Conservation (phyloP, 2,113 vertebrate genomes). For the Oreochromis niloticus region DNA sequence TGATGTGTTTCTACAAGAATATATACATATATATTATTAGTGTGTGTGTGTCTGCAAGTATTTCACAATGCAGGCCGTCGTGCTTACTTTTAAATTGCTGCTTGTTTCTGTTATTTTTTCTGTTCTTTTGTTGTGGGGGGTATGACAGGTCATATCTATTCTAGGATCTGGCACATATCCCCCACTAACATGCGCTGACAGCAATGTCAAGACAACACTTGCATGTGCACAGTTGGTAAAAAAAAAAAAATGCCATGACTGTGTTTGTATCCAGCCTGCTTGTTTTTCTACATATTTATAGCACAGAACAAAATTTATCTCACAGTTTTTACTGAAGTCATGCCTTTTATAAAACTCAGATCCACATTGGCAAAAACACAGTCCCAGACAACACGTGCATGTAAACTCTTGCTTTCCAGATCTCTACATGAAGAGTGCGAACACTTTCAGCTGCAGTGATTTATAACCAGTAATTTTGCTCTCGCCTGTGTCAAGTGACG, state of each 20-base stretch:
- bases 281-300: constrained; percentile 4
- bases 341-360: not conserved
- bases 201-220: not conserved
- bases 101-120: not conserved
- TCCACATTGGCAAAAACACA: not conserved
- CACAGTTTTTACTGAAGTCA: not conserved
- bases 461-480: not conserved
- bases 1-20: not conserved
- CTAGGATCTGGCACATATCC: not conserved
- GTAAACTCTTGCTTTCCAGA: not conserved
- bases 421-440: not conserved
- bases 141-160: constrained; percentile 32
- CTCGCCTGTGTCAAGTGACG: accelerated
- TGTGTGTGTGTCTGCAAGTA: not conserved
- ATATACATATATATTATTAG: not conserved
- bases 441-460: not conserved
- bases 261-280: not conserved
- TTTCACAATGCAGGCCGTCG: not conserved
- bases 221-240: not conserved
- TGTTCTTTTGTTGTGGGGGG: not conserved
- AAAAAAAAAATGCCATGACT: not conserved
- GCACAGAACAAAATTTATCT: not conserved
- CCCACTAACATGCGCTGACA: not conserved
- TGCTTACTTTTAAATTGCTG: not conserved
- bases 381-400: not conserved